Percentiles rank a stretch among this genome's conserved stretches.
Conservation (phyloP, 1,140 invertebrate genomes). For the Leptinotarsa texana region DNA sequence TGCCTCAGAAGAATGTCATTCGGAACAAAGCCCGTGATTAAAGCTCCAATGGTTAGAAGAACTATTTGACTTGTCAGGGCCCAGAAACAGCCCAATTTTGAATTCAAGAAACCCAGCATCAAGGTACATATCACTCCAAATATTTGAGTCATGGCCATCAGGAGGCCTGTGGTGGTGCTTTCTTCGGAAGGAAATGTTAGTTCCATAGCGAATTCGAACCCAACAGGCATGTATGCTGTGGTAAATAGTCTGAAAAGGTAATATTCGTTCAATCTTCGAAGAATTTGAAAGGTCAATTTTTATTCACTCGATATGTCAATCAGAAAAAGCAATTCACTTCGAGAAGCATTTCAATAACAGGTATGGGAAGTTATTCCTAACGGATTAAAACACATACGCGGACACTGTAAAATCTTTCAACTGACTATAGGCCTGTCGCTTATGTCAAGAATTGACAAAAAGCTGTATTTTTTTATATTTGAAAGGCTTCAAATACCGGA, state of each 20-base stretch:
- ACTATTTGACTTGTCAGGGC: constrained; percentile 19
- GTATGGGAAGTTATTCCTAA: too few relatives aligned
- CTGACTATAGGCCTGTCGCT: too few relatives aligned
- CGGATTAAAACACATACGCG: too few relatives aligned
- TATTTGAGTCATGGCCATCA: constrained; percentile 36
- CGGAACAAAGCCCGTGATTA: constrained; percentile 33
- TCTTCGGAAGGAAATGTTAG: constrained; percentile 40
- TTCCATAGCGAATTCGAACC: constrained; percentile 42
- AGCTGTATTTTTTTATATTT: too few relatives aligned
- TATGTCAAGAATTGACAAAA: too few relatives aligned
- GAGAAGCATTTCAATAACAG: too few relatives aligned
- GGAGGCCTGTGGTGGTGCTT: constrained; percentile 37
- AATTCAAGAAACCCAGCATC: constrained; percentile 26
- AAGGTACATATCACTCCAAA: constrained; percentile 35
- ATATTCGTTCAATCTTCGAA: too few relatives aligned
- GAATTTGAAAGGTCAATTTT: too few relatives aligned
- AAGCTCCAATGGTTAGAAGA: constrained; percentile 26
- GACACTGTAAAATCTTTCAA: too few relatives aligned
- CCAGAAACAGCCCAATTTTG: constrained; percentile 31
- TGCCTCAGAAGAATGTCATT: constrained; percentile 30
- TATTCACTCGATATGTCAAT: too few relatives aligned
- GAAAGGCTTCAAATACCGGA: too few relatives aligned
- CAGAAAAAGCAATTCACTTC: too few relatives aligned
- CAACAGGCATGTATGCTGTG: constrained; percentile 34
- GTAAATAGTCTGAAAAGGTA: constrained; percentile 33